phyloP scores from a whole-genome alignment of 2,797 vertebrate genomes.

The Crenuchus spilurus region DNA sequence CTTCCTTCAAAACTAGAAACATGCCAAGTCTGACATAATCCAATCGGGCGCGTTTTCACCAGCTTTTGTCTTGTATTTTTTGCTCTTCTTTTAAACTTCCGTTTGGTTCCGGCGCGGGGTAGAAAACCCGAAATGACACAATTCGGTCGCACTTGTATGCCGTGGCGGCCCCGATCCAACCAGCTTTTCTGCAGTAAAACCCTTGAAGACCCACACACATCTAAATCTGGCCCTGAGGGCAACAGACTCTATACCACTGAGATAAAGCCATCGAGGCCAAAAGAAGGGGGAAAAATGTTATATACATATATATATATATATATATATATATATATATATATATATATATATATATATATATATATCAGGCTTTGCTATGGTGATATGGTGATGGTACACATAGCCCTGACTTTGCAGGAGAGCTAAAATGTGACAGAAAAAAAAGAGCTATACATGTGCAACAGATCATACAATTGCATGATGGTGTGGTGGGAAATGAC shows the following conservation, averaged over 20 bases:
- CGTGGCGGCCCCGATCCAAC: conserved; percentile 78
- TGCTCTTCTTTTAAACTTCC: conserved; percentile 84
- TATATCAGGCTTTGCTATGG: conserved; percentile 81
- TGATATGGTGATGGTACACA: conserved; percentile 74
- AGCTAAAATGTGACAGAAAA: conserved; percentile 24
- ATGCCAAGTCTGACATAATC: conserved; percentile 86
- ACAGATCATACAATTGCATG: conserved; percentile 71
- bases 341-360: conserved; percentile 78
- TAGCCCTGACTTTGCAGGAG: conserved; percentile 36
- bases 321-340: conserved; percentile 76
- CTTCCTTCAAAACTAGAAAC: conserved; percentile 77
- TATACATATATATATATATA: conserved; percentile 73
- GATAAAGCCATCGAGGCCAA: conserved; percentile 80
- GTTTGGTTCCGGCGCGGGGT: conserved; percentile 79
- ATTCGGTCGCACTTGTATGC: conserved; percentile 84
- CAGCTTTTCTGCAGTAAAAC: conserved; percentile 82
- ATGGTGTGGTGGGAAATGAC: conserved; percentile 72
- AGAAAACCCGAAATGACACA: conserved; percentile 86
- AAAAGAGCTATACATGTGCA: conserved; percentile 66
- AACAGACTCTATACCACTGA: conserved; percentile 80
- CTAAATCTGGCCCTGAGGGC: conserved; percentile 84
- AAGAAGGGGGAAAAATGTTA: conserved; percentile 59
- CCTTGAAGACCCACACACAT: conserved; percentile 87
- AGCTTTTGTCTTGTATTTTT: conserved; percentile 83
- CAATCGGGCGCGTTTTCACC: conserved; percentile 83